phyloP scores from a whole-genome alignment of 2,797 vertebrate species.

The Sebastolobus alascanus region DNA sequence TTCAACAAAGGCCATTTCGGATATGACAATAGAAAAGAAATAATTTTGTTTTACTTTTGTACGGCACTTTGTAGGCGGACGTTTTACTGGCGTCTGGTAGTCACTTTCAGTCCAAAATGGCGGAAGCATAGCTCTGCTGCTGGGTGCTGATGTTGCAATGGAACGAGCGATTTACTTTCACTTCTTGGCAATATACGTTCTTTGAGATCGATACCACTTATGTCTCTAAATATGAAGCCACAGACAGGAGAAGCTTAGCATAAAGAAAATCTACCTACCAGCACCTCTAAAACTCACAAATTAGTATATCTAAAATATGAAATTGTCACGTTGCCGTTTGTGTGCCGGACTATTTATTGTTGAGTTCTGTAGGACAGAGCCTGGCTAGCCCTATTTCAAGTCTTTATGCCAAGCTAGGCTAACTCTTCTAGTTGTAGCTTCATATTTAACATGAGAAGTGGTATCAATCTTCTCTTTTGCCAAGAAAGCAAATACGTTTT shows the following conservation, averaged over 20 bases:
- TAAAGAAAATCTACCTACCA: not conserved
- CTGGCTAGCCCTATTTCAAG: not conserved
- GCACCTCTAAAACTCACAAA: not conserved
- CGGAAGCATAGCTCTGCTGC: too few species aligned
- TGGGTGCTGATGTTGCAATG: too few species aligned
- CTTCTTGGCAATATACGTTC: too few species aligned
- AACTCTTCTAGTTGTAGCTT: not conserved
- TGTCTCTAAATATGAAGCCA: not conserved
- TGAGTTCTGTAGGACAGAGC: not conserved
- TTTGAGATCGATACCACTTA: not conserved
- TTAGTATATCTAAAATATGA: not conserved
- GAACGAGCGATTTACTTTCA: too few species aligned
- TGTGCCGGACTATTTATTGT: not conserved
- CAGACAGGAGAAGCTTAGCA: not conserved
- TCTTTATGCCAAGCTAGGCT: not conserved
- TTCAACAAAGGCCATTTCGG: too few species aligned
- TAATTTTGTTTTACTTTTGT: too few species aligned
- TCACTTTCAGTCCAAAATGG: too few species aligned
- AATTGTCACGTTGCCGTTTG: not conserved
- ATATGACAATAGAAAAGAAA: too few species aligned
- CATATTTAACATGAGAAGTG: not conserved
- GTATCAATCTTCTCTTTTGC: not conserved
- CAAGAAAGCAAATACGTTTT: not conserved
- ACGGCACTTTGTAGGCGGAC: too few species aligned
- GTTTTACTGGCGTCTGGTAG: too few species aligned